These are phyloP conservation scores for Lysandra bellargus DNA, from an alignment of 2,888 invertebrate genomes.

Conservation along the genomic window DNA sequence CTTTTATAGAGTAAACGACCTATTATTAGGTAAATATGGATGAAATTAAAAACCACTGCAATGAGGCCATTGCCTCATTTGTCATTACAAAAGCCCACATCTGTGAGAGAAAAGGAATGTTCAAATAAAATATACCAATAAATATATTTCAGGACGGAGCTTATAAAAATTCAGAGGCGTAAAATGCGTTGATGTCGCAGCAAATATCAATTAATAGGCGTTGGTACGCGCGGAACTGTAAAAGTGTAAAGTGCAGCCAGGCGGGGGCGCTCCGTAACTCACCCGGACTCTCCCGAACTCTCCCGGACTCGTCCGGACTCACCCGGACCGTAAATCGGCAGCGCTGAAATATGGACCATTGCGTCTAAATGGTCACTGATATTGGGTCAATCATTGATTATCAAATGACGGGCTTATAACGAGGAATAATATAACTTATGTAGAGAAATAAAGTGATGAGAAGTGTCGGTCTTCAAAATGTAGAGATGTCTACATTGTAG, in stretches of 20 bases:
- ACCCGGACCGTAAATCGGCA: slow-evolving; percentile 61
- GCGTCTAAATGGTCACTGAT: background rate
- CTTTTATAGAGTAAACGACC: background rate
- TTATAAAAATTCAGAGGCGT: slow-evolving; percentile 31
- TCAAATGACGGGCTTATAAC: background rate
- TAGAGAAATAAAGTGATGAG: background rate
- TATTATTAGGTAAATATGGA: background rate
- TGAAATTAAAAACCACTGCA: background rate
- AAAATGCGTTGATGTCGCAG: slow-evolving; percentile 54
- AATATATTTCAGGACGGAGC: slow-evolving; percentile 1
- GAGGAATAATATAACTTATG: background rate
- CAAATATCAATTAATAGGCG: slow-evolving; percentile 75
- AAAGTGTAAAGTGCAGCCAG: slow-evolving; percentile 77
- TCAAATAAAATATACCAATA: background rate
- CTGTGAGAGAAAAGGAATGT: background rate
- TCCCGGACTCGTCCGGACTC: background rate
- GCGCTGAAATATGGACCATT: slow-evolving; percentile 57
- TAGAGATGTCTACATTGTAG: background rate
- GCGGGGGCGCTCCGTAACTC: slow-evolving; percentile 75
- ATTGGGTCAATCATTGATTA: background rate
- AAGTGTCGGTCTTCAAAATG: background rate
- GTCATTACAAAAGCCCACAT: background rate
- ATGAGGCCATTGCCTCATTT: background rate
- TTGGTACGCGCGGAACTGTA: slow-evolving; percentile 72
- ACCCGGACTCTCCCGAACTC: slow-evolving; percentile 46